Base-by-base conservation (phyloP, 2,113 vertebrate genomes). In the Lamprotornis superbus region DNA sequence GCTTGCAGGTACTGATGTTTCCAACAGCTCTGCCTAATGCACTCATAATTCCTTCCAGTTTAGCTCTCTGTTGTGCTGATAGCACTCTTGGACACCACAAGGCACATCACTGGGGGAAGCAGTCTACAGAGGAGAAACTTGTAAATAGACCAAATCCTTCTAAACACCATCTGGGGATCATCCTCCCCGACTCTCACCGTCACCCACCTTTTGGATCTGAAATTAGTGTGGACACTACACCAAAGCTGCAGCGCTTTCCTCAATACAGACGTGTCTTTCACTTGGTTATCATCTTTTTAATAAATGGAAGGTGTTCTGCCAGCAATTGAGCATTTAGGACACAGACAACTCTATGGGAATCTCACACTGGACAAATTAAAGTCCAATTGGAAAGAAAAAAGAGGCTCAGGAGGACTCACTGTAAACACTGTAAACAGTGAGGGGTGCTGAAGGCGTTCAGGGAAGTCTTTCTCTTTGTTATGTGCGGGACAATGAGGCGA, bases 21-120 rank as follows among this genome's bases (percentile, higher is more conserved):
- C 59, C 69, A 83, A 59, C 63, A 70, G 53, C 63, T 90, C 85
- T 74, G 83, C 71, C 63, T 87, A 77, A 83, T 77, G 76, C 92
- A 57, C 15, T 85, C 75, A 27, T 74, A 33, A 9, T 79, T 93
- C 83, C 85, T 77, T 89, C 40, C 61, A 65, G 78, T 88, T 89
- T 20, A 68, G 65, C 78, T 71, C 4, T 87, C 55, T 91, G 33
- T 78, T 67, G 74, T 60, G 74, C 90, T 91, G 87, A 75, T 59
- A 94, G 77, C 39, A 9, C 40, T 90, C 67, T 68, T 63, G 91
- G 92, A 87, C 79, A 65, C 67, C 83, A 61, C 78, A 30, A 49
- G 81, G 73, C 67, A 55, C 57, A 61, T 73, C 60, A 63, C 75
- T 73, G 82, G 59, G 40, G 68, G 46, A 55, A 57, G 63, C 79